Base-by-base conservation (phyloP, 2,797 vertebrate genomes). In the Lepidocolaptes lacrymiger region DNA sequence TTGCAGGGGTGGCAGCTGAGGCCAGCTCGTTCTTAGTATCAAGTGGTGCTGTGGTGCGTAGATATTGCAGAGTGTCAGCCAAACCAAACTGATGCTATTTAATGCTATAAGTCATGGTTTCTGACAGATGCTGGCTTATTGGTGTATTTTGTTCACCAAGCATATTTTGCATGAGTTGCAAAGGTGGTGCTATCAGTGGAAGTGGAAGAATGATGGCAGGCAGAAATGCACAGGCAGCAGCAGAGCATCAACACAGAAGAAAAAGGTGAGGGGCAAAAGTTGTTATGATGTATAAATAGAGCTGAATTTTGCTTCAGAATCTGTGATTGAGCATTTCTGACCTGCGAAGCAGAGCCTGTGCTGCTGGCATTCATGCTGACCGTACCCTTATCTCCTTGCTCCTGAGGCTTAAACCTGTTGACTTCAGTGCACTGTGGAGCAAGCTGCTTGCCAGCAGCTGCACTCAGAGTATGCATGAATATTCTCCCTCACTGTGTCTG, bases 31-130 rank as follows among this genome's bases (percentile, higher is more conserved):
- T 52, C 80, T 54, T 56, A 46, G 44, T 22, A 56, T 66, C 36
- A 48, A 81, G 48, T 30, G 44, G 17, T 86, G 85, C 62, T 88
- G 74, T 22, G 15, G 63, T 76, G 43, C 1, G 2, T 27, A 80
- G 89, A 79, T 87, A 85, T 7, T 48, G 71, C 76, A 30, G n/a
- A 66, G 56, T 62, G 56, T 55, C 77, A 77, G 67, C 63, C 89
- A 87, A 95, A 86, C 14, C 32, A 69, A 86, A 82, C 56, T 23
- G 39, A 61, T 74, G 73, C 36, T 64, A 3, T 64, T 90, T 86
- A 88, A 88, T 76, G 67, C 69, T 71, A 0, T 90, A 95, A 86
- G 49, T 92, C 89, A 76, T 67, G 87, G 79, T 79, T 82, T 73
- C 85, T 88, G 79, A 67, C 52, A 91, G 74, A 55, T 86, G 24